Base-by-base conservation (phyloP, 2,113 vertebrate genomes). In the Microcebus lehilahytsara region DNA sequence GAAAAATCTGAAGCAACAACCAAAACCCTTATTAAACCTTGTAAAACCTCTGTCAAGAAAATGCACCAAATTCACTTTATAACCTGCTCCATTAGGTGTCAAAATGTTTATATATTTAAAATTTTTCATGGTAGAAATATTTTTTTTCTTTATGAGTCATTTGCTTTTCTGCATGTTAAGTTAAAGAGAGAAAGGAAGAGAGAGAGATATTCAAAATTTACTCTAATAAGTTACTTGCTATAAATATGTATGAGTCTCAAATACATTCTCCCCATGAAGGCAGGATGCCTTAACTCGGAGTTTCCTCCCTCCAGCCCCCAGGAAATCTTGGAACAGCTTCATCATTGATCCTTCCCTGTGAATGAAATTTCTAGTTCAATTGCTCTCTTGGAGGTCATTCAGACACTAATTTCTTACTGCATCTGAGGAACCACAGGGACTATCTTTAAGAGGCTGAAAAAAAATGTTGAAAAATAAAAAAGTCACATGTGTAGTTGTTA, bases 91-190 rank as follows among this genome's bases (percentile, higher is more conserved):
- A 56, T 46, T 87, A 72, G 93, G 27, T 93, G 56, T 51, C 42
- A 60, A 85, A 79, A 87, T 88, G 92, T 98, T 97, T 97, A 53
- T 77, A 58, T 94, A 81, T 69, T 30, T 72, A 2, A 6, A 96
- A 49, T 74, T 42, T 95, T 96, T 85, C 40, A 13, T 0, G 17
- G n/a, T n/a, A 80, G 92, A 32, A 74, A 27, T 34, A 89, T 92
- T 69, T 93, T 96, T 96, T 96, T 64, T 71, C 90, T 97, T 97
- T 71, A 87, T n/a, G 81, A 92, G 75, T 96, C 67, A 96, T 97
- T 96, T 97, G 75, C 69, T 97, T 94, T 92, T 49, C 58, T 74
- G 49, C 62, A 67, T 74, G 72, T 69, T 69, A 75, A 23, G 40
- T 93, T 97, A 97, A 69, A 85, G 34, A 30, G 69, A 85, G 32